Percentiles rank a stretch among this genome's conserved stretches.
Conservation (phyloP, 1,140 invertebrate genomes). For the Uloborus diversus region DNA sequence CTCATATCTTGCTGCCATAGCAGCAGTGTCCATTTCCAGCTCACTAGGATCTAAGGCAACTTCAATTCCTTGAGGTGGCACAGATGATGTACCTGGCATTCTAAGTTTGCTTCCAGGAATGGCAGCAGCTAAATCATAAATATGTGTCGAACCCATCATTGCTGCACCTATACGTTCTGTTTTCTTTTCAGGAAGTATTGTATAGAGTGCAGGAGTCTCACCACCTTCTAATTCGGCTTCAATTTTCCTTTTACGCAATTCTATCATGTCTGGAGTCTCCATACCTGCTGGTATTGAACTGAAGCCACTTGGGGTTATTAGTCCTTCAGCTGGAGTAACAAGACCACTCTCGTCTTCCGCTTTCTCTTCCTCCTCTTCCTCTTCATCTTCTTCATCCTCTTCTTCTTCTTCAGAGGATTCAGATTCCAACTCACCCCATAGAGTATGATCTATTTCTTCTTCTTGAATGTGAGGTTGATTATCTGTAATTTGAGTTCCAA, state of each 20-base stretch:
- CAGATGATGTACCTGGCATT: slow-evolving; percentile 49
- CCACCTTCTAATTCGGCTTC: slow-evolving; percentile 96
- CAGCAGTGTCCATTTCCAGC: slow-evolving; percentile 88
- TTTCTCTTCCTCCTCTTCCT: slow-evolving; percentile 62
- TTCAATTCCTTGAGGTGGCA: slow-evolving; percentile 75
- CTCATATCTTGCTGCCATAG: slow-evolving; percentile 96
- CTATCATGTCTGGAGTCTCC: slow-evolving; percentile 98
- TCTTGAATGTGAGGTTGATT: slow-evolving; percentile 70
- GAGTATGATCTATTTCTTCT: slow-evolving; percentile 87
- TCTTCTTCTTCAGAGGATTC: slow-evolving; percentile 86
- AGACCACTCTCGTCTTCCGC: slow-evolving; percentile 80
- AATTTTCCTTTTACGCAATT: slow-evolving; percentile 95
- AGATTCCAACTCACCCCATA: slow-evolving; percentile 98
- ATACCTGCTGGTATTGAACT: slow-evolving; percentile 93
- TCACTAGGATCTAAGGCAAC: slow-evolving; percentile 97
- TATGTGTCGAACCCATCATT: slow-evolving; percentile 98
- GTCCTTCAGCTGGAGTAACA: slow-evolving; percentile 80
- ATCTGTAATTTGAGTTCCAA: slow-evolving; percentile 71
- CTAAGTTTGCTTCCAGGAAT: slow-evolving; percentile 66
- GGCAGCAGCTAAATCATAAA: slow-evolving; percentile 86
- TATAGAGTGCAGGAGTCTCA: slow-evolving; percentile 90
- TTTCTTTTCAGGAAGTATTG: slow-evolving; percentile 93
- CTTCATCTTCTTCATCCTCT: slow-evolving; percentile 70
- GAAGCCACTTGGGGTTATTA: slow-evolving; percentile 95
- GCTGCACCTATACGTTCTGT: slow-evolving; percentile 84